These are phyloP conservation scores for Xestia xanthographa DNA, from an alignment of 2,888 invertebrate species.

Conservation along the genomic window DNA sequence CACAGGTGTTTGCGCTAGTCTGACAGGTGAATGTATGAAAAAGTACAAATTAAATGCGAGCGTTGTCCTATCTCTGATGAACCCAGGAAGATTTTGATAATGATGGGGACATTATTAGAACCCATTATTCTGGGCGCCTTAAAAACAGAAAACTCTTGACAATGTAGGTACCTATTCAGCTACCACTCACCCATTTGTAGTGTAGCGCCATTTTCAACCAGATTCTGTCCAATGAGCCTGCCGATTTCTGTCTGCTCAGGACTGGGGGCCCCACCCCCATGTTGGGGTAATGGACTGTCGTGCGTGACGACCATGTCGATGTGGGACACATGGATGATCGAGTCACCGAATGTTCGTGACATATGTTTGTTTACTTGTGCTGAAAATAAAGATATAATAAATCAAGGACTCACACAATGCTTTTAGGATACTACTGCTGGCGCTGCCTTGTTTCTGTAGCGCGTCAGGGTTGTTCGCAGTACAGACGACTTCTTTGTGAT, in stretches of 20 bases:
- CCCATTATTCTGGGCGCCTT: background rate
- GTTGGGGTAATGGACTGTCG: slow-evolving; percentile 92
- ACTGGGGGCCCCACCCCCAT: slow-evolving; percentile 90
- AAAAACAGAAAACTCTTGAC: background rate
- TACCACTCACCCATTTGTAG: slow-evolving; percentile 92
- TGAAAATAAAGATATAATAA: slow-evolving; percentile 70
- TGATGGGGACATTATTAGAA: background rate
- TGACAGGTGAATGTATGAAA: no score
- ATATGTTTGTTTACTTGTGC: slow-evolving; percentile 96
- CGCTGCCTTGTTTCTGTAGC: no score
- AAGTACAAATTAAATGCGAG: no score
- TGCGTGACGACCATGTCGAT: slow-evolving; percentile 95
- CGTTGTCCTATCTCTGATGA: background rate
- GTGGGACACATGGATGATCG: slow-evolving; percentile 96
- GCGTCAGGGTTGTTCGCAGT: no score
- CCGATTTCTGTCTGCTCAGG: slow-evolving; percentile 96
- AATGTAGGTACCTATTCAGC: background rate
- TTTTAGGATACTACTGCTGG: no score
- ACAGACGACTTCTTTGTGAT: no score
- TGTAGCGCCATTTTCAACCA: slow-evolving; percentile 98
- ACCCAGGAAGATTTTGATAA: background rate
- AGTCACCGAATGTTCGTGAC: slow-evolving; percentile 98
- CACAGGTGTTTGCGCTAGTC: no score
- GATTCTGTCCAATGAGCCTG: slow-evolving; percentile 96
- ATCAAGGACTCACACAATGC: background rate